These are phyloP conservation scores for Pseudomugil gertrudae DNA, from an alignment of 2,797 vertebrate species.

Conservation along the genomic window DNA sequence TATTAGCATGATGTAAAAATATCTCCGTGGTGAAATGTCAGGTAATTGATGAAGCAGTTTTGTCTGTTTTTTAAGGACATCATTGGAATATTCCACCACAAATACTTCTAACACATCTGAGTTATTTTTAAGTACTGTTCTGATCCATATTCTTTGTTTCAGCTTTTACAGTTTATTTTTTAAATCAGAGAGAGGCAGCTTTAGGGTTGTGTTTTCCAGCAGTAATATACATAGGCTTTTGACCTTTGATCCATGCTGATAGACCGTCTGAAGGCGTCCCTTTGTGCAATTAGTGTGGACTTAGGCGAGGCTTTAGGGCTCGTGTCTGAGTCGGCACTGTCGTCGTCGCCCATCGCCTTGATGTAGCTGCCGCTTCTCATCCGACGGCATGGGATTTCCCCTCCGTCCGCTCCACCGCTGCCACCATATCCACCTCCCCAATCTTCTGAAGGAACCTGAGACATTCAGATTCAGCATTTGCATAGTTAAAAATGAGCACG, in stretches of 20 bases:
- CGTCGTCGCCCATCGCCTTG: conserved; percentile 99
- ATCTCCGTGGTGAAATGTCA: neutral
- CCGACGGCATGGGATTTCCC: conserved; percentile 96
- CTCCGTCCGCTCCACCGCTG: conserved; percentile 81
- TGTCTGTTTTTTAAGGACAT: neutral
- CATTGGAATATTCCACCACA: neutral
- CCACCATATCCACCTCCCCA: conserved; percentile 89
- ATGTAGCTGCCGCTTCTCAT: conserved; percentile 99
- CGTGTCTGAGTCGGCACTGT: conserved; percentile 93
- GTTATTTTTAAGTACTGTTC: neutral
- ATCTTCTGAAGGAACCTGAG: conserved; percentile 94
- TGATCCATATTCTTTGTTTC: neutral
- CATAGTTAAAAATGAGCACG: neutral
- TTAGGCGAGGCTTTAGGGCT: conserved; percentile 92
- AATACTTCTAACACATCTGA: neutral
- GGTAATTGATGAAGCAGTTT: neutral
- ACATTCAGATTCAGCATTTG: conserved; percentile 23
- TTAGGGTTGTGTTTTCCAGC: neutral
- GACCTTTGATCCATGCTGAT: conserved; percentile 96
- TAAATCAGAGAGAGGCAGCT: neutral
- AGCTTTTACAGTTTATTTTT: neutral
- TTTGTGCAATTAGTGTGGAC: conserved; percentile 86
- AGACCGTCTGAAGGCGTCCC: conserved; percentile 92
- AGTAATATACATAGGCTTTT: conserved; percentile 46
- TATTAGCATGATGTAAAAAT: conserved; percentile 1